Conservation (phyloP, 2,888 invertebrate species). For the Selenia dentaria region DNA sequence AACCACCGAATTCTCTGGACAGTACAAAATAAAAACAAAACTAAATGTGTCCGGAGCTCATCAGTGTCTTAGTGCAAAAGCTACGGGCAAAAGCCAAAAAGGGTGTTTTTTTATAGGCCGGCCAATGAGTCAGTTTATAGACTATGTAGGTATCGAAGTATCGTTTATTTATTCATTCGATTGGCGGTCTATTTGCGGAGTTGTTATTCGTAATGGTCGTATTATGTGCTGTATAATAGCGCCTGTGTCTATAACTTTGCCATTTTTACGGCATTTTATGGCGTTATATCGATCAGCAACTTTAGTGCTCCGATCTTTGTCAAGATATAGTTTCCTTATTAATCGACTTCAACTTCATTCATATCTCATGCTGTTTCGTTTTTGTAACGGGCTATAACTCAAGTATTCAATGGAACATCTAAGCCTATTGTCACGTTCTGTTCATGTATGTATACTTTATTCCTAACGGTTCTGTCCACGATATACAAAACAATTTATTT, state of each 20-base stretch:
- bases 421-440: slow-evolving; percentile 4
- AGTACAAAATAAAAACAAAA: background rate
- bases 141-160: slow-evolving; percentile 10
- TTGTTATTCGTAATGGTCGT: slow-evolving; percentile 38
- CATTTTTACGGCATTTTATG: slow-evolving; percentile 34
- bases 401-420: slow-evolving; percentile 4
- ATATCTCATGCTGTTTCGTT: slow-evolving; percentile 12
- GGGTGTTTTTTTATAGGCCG: background rate
- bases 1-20: no score
- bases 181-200: slow-evolving; percentile 23
- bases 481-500: slow-evolving; percentile 9
- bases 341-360: slow-evolving; percentile 11
- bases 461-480: slow-evolving; percentile 3
- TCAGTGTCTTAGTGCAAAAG: background rate
- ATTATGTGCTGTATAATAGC: slow-evolving; percentile 42
- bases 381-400: background rate
- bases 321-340: slow-evolving; percentile 24
- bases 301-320: slow-evolving; percentile 25
- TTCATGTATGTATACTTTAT: background rate
- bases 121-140: slow-evolving; percentile 16
- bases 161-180: slow-evolving; percentile 17
- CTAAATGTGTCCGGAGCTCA: background rate
- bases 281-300: slow-evolving; percentile 25
- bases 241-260: slow-evolving; percentile 36
- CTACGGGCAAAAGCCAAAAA: background rate